Evolutionary conservation across 2,113 vertebrate genomes (phyloP).

Genomic region (Etheostoma cragini): DNA sequence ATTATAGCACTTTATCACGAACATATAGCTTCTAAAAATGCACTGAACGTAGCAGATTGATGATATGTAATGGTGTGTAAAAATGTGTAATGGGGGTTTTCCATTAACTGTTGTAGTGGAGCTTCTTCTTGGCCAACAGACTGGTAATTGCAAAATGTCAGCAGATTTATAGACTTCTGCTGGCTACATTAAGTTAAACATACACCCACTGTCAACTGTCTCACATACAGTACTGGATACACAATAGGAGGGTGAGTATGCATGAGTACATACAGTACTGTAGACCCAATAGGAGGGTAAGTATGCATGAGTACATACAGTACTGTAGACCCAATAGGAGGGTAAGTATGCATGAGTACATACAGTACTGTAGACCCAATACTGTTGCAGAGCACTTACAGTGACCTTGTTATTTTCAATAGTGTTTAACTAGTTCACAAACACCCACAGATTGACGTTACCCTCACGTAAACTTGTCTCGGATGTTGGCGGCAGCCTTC

Average conservation of each 20-base stretch:
- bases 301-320: background rate
- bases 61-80: conserved; percentile 12
- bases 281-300: no score
- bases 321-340: no score
- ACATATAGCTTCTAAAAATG: background rate
- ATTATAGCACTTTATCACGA: background rate
- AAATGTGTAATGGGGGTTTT: background rate
- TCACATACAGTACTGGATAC: background rate
- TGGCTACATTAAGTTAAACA: background rate
- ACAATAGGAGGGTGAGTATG: background rate
- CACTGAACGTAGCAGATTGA: background rate
- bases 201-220: background rate
- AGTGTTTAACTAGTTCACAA: no score
- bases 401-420: background rate
- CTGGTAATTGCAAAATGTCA: background rate
- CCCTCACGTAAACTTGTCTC: no score
- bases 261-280: no score
- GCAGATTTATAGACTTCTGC: background rate
- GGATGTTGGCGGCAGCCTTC: no score
- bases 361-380: no score
- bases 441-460: no score
- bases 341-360: no score
- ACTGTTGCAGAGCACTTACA: conserved; percentile 1
- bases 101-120: background rate
- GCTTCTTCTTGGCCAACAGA: background rate